A percentile compares a stretch with the other conserved stretches of the same genome.
Evolutionary conservation across 2,888 invertebrate species (phyloP).

Genomic region (Lasioglossum malachurum): DNA sequence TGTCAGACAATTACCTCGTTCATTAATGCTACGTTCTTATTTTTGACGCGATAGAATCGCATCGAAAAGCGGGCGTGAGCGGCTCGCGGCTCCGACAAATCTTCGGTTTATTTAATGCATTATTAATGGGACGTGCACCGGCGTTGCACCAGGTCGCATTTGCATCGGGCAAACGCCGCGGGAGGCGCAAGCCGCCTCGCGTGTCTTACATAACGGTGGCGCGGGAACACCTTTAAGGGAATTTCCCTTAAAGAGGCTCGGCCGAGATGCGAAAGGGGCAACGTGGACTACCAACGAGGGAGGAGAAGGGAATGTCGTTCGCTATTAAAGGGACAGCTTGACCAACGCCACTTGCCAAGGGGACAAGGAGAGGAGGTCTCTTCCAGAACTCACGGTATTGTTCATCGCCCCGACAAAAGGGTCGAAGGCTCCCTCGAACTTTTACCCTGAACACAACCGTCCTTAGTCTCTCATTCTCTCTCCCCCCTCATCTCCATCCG

Average conservation of each 20-base stretch:
- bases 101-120: slow-evolving; percentile 45
- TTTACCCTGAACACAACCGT: slow-evolving; percentile 48
- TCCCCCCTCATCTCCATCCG: neutral
- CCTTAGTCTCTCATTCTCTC: slow-evolving; percentile 35
- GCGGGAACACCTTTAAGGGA: slow-evolving; percentile 62
- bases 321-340: slow-evolving; percentile 77
- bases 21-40: neutral
- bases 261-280: slow-evolving; percentile 37
- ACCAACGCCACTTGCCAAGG: slow-evolving; percentile 61
- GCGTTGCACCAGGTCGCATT: slow-evolving; percentile 21
- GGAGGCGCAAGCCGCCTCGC: slow-evolving; percentile 31
- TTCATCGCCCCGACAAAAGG: slow-evolving; percentile 66
- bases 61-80: neutral
- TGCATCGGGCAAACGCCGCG: slow-evolving; percentile 38
- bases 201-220: slow-evolving; percentile 62
- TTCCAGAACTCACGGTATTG: slow-evolving; percentile 62
- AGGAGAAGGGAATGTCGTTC: slow-evolving; percentile 4
- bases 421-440: slow-evolving; percentile 54
- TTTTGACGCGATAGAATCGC: neutral
- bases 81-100: slow-evolving; percentile 32
- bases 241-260: slow-evolving; percentile 65
- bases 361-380: neutral
- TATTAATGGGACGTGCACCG: slow-evolving; percentile 42
- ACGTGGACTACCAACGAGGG: slow-evolving; percentile 24
- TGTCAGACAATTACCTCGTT: neutral